Evolutionary conservation across 1,140 invertebrate genomes (phyloP).

Genomic region (Goniozus legneri): DNA sequence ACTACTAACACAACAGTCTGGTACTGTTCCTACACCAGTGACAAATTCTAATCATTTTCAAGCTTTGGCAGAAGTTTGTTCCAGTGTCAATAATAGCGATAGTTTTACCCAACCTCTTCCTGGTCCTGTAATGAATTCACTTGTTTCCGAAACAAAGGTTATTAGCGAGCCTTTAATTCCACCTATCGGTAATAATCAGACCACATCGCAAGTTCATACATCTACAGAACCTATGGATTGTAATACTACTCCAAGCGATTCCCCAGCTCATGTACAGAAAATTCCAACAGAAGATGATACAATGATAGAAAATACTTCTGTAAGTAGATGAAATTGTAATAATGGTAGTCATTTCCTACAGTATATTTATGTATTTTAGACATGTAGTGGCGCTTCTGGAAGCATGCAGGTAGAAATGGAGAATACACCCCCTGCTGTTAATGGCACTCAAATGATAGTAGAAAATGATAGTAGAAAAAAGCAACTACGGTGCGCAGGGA

Average conservation of each 20-base stretch:
- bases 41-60: slow-evolving; percentile 67
- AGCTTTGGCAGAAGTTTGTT: slow-evolving; percentile 73
- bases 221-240: slow-evolving; percentile 76
- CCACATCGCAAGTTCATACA: slow-evolving; percentile 49
- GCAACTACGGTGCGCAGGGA: too few species aligned
- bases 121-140: slow-evolving; percentile 81
- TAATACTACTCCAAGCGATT: slow-evolving; percentile 66
- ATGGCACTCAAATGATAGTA: slow-evolving; percentile 51
- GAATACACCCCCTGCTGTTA: slow-evolving; percentile 31
- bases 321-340: too few species aligned
- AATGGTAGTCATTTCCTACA: too few species aligned
- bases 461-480: slow-evolving; percentile 46
- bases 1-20: slow-evolving; percentile 63
- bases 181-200: slow-evolving; percentile 23
- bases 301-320: slow-evolving; percentile 63
- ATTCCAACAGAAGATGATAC: slow-evolving; percentile 60
- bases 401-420: slow-evolving; percentile 52
- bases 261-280: slow-evolving; percentile 60
- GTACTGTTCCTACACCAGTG: slow-evolving; percentile 50
- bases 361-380: too few species aligned
- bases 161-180: slow-evolving; percentile 64
- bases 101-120: slow-evolving; percentile 59
- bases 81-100: slow-evolving; percentile 60
- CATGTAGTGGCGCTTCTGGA: slow-evolving; percentile 45
- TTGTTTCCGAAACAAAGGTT: slow-evolving; percentile 81